A percentile compares a stretch with the other conserved stretches of the same genome.
phyloP scores from a whole-genome alignment of 1,140 invertebrate genomes.

The Pogonomyrmex californicus region DNA sequence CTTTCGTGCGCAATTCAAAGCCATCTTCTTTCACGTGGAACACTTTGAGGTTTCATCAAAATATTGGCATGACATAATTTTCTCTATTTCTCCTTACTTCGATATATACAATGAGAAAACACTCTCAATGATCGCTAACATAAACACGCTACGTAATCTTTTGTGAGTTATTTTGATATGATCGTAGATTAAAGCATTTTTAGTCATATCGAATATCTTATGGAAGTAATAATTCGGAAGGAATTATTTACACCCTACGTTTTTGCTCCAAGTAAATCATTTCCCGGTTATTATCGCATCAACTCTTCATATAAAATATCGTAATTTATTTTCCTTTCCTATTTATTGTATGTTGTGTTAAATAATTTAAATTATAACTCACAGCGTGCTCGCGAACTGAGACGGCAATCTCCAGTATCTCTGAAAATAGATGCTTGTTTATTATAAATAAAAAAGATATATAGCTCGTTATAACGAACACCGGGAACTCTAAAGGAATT shows the following conservation, averaged over 20 bases:
- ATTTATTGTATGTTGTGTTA: neutral
- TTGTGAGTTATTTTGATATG: neutral
- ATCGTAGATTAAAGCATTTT: neutral
- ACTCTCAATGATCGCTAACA: neutral
- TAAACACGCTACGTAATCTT: neutral
- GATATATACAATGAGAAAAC: neutral
- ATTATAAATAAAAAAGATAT: constrained; percentile 34
- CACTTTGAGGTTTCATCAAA: constrained; percentile 16
- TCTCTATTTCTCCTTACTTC: neutral
- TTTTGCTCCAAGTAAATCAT: constrained; percentile 6
- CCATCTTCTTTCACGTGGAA: neutral
- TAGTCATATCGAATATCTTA: neutral
- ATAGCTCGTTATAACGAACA: constrained; percentile 24
- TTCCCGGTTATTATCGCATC: neutral
- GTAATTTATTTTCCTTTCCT: neutral
- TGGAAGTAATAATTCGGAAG: neutral
- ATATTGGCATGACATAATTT: neutral
- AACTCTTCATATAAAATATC: neutral
- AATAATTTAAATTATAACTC: constrained; percentile 43
- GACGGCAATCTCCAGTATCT: neutral
- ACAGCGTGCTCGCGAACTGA: neutral
- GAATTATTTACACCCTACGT: neutral
- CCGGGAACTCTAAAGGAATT: constrained; percentile 4
- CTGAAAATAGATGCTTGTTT: constrained; percentile 7
- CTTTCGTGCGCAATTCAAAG: neutral